Evolutionary conservation across 2,888 invertebrate genomes (phyloP).

Genomic region (Falcaria lacertinaria): DNA sequence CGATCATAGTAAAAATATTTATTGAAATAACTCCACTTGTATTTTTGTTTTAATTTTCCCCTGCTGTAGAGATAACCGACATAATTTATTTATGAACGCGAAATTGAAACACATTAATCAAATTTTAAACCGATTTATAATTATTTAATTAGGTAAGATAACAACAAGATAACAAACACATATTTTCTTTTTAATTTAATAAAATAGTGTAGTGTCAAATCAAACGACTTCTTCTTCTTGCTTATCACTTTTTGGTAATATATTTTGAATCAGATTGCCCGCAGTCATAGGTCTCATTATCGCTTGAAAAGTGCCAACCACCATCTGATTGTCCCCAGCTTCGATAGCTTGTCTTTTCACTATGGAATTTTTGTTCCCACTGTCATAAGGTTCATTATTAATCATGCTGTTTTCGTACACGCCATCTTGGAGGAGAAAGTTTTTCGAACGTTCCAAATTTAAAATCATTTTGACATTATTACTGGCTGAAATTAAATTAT

Average conservation of each 20-base stretch:
- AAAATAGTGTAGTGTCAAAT: neutral
- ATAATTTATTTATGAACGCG: too few relatives aligned
- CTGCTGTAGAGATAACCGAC: too few relatives aligned
- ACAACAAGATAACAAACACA: neutral
- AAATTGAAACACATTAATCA: too few relatives aligned
- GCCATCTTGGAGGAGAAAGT: conserved; percentile 5
- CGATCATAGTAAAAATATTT: too few relatives aligned
- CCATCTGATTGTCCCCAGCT: conserved; percentile 20
- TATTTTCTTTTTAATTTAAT: neutral
- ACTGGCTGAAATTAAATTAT: conserved; percentile 29
- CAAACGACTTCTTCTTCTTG: neutral
- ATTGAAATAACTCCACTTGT: too few relatives aligned
- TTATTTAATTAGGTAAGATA: too few relatives aligned
- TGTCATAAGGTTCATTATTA: neutral
- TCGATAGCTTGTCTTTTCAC: neutral
- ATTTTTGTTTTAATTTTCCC: too few relatives aligned
- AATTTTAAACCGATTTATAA: too few relatives aligned
- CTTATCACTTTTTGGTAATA: neutral
- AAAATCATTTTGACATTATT: conserved; percentile 29
- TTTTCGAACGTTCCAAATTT: conserved; percentile 19
- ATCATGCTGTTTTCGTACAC: conserved; percentile 5
- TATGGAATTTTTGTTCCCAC: neutral
- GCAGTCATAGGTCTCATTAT: conserved; percentile 37
- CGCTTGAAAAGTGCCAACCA: conserved; percentile 46
- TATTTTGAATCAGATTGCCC: conserved; percentile 12